Evolutionary conservation across 2,797 vertebrate genomes (phyloP).

Genomic region (Urocyon cinereoargenteus): DNA sequence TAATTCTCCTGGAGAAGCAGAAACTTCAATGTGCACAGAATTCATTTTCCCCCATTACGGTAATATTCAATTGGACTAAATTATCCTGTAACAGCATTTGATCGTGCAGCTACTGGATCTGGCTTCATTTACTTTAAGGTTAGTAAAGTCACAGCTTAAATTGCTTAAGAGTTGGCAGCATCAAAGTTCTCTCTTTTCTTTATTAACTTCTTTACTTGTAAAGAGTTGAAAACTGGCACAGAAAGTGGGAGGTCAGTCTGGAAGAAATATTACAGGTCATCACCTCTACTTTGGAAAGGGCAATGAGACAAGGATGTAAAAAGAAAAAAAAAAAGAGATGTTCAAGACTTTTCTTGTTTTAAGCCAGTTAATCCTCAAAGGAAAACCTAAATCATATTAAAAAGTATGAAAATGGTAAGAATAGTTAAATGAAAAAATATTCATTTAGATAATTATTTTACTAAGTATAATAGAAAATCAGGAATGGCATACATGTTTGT

Average conservation of each 20-base stretch:
- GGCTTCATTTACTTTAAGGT: constrained; percentile 84
- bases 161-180: constrained; percentile 81
- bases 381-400: constrained; percentile 45
- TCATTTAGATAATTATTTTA: constrained; percentile 63
- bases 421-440: constrained; percentile 65
- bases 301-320: constrained; percentile 20
- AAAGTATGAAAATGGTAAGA: constrained; percentile 61
- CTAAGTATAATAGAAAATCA: constrained; percentile 39
- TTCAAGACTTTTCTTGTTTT: constrained; percentile 64
- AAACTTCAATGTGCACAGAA: constrained; percentile 77
- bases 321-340: not conserved
- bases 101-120: constrained; percentile 75
- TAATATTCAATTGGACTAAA: constrained; percentile 84
- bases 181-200: constrained; percentile 82
- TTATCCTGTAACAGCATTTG: constrained; percentile 83
- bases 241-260: constrained; percentile 52
- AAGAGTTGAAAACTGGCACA: constrained; percentile 68
- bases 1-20: constrained; percentile 65
- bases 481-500: not conserved
- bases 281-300: constrained; percentile 64
- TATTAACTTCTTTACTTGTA: constrained; percentile 82
- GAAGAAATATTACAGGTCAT: constrained; percentile 51
- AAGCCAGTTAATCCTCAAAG: constrained; percentile 66
- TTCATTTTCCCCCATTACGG: constrained; percentile 80
- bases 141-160: constrained; percentile 83